phyloP scores from a whole-genome alignment of 1,140 invertebrate species.

The Caerostris darwini region DNA sequence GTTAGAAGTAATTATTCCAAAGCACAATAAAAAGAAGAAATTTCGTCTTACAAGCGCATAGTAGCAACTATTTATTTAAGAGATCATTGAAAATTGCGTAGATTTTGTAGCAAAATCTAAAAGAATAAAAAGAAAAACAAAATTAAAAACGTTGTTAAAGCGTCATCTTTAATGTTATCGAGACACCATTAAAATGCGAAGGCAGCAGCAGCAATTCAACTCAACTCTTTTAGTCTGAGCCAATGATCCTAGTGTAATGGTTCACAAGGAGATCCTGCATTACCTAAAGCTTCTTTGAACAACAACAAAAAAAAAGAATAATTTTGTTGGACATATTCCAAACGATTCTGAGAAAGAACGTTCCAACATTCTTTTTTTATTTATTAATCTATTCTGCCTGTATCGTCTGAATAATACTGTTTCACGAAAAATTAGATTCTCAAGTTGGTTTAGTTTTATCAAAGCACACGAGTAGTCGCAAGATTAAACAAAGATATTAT shows the following conservation, averaged over 20 bases:
- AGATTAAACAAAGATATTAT: too few species aligned
- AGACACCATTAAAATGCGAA: not conserved
- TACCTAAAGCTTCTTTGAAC: not conserved
- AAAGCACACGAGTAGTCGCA: too few species aligned
- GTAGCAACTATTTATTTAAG: not conserved
- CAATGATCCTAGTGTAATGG: not conserved
- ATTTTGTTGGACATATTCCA: conserved; percentile 1
- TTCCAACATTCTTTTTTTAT: not conserved
- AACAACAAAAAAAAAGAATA: not conserved
- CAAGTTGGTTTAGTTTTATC: not conserved
- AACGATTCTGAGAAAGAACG: not conserved
- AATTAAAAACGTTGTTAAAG: not conserved
- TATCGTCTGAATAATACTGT: not conserved
- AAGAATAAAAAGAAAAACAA: not conserved
- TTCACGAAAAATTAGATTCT: not conserved
- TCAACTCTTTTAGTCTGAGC: not conserved
- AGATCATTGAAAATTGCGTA: not conserved
- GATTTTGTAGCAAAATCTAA: not conserved
- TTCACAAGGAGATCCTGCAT: not conserved
- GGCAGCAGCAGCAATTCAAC: not conserved
- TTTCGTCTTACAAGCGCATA: too few species aligned
- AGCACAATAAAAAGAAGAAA: too few species aligned
- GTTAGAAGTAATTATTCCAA: too few species aligned
- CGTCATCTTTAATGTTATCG: not conserved
- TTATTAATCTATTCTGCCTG: not conserved